phyloP scores from a whole-genome alignment of 2,888 invertebrate genomes.

The Athrips mouffetella region DNA sequence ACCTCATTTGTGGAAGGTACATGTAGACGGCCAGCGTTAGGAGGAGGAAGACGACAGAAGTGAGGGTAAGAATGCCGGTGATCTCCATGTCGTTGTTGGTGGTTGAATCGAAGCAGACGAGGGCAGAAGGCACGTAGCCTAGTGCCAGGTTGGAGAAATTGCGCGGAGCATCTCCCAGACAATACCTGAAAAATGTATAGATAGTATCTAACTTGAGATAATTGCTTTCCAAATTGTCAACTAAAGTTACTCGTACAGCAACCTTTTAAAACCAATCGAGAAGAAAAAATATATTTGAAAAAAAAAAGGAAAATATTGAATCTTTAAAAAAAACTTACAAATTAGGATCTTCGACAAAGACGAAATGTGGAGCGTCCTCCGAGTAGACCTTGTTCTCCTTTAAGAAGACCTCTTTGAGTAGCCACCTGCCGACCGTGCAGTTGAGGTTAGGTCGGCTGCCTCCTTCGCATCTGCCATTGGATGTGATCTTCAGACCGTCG shows the following conservation, averaged over 20 bases:
- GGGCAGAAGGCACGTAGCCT: constrained; percentile 49
- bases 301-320: neutral
- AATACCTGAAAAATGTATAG: constrained; percentile 47
- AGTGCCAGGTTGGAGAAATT: constrained; percentile 32
- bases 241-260: too few relatives aligned
- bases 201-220: neutral
- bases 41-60: constrained; percentile 79
- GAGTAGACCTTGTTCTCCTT: constrained; percentile 57
- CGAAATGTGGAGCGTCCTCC: constrained; percentile 48
- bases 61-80: constrained; percentile 61
- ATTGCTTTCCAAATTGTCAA: too few relatives aligned
- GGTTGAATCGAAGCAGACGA: constrained; percentile 83
- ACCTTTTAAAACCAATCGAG: too few relatives aligned
- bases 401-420: constrained; percentile 52
- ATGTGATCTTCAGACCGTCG: constrained; percentile 38
- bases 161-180: constrained; percentile 48
- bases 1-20: constrained; percentile 80
- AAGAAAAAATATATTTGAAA: neutral
- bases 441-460: constrained; percentile 34
- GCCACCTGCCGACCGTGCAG: constrained; percentile 53
- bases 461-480: constrained; percentile 40
- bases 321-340: constrained; percentile 38
- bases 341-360: constrained; percentile 56
- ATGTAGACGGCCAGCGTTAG: constrained; percentile 80
- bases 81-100: constrained; percentile 63